These are phyloP conservation scores for Anas acuta DNA, from an alignment of 2,797 vertebrate species.

Conservation along the genomic window DNA sequence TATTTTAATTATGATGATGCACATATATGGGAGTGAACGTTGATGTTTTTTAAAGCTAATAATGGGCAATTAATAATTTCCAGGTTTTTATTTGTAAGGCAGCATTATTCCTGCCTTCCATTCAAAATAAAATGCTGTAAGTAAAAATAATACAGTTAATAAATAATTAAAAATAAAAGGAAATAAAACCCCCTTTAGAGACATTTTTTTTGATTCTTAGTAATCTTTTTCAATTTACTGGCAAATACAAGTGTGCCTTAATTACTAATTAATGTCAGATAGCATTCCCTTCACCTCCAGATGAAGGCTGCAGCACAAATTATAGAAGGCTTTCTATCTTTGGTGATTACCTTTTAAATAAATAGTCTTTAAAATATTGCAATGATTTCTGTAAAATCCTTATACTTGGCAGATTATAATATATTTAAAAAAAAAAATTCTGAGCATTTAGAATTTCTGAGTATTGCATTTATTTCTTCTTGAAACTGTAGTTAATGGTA, in stretches of 20 bases:
- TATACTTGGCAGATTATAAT: accelerated
- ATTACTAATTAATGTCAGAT: background rate
- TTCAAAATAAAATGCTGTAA: background rate
- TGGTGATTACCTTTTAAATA: background rate
- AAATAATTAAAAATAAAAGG: background rate
- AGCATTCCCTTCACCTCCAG: background rate
- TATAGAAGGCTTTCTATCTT: background rate
- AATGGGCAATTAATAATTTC: background rate
- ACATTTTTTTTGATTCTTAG: background rate
- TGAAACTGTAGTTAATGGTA: background rate
- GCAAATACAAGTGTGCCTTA: background rate
- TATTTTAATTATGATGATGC: background rate
- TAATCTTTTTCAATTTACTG: background rate
- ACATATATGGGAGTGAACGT: background rate
- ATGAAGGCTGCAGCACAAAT: background rate
- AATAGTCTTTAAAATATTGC: background rate
- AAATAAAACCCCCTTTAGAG: background rate
- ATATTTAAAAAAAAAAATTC: background rate
- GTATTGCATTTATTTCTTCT: background rate
- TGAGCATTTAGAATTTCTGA: background rate
- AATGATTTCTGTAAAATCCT: background rate
- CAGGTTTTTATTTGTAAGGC: background rate
- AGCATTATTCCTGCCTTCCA: background rate
- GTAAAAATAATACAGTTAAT: background rate
- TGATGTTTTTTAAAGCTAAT: background rate